Conservation (phyloP, 2,113 vertebrate genomes). For the Myxocyprinus asiaticus region DNA sequence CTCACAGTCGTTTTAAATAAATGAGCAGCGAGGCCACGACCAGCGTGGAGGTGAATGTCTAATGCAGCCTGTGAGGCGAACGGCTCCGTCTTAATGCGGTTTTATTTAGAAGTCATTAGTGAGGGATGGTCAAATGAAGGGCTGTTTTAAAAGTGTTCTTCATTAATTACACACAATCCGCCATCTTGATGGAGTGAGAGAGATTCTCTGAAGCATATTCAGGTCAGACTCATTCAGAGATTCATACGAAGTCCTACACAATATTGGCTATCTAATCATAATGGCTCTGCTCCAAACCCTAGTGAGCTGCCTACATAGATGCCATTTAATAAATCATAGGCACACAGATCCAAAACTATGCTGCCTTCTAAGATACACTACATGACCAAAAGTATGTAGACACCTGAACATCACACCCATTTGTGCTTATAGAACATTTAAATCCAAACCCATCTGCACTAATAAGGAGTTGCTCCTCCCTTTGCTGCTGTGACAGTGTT, state of each 20-base stretch:
- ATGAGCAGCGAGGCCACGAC: conserved; percentile 45
- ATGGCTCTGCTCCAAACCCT: too few species aligned
- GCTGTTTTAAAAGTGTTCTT: conserved; percentile 50
- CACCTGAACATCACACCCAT: too few species aligned
- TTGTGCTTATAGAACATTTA: too few species aligned
- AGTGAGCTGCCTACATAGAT: too few species aligned
- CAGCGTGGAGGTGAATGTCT: conserved; percentile 24
- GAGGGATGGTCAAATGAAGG: conserved; percentile 45
- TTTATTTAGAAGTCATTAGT: conserved; percentile 59
- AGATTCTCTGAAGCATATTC: neutral
- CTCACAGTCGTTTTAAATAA: conserved; percentile 56
- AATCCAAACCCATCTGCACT: too few species aligned
- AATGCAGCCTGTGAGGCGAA: conserved; percentile 42
- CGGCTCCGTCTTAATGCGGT: conserved; percentile 17
- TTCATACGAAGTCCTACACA: neutral
- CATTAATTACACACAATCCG: conserved; percentile 50
- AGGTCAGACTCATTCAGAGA: neutral
- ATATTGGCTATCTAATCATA: too few species aligned
- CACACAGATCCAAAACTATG: too few species aligned
- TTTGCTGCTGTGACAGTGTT: too few species aligned
- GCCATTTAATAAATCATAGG: too few species aligned
- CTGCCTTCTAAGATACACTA: too few species aligned
- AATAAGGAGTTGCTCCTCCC: too few species aligned
- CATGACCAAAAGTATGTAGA: too few species aligned
- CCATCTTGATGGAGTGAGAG: neutral